Conservation (phyloP, 2,888 invertebrate genomes). For the Sesia bembeciformis region DNA sequence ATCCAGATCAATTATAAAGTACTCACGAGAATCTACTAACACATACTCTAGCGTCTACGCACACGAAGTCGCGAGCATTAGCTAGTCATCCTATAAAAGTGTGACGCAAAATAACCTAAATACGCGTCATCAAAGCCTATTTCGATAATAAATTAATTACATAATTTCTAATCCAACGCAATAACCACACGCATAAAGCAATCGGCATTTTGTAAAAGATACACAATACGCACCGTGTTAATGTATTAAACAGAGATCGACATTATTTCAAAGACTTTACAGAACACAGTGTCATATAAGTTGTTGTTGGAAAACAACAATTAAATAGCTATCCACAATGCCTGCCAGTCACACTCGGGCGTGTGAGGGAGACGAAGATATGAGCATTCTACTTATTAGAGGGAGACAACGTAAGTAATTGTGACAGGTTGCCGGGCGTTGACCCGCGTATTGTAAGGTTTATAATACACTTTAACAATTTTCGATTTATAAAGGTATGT, state of each 20-base stretch:
- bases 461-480: conserved; percentile 8
- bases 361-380: conserved; percentile 17
- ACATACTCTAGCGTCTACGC: no score
- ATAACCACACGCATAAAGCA: not conserved
- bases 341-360: conserved; percentile 21
- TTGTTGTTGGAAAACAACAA: conserved; percentile 25
- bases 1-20: no score
- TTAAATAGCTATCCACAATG: conserved; percentile 24
- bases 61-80: no score
- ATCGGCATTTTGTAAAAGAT: not conserved
- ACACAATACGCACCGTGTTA: not conserved
- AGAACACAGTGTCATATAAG: not conserved
- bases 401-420: conserved; percentile 15
- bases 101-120: no score
- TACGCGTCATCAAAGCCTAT: no score
- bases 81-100: no score
- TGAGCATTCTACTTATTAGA: conserved; percentile 9
- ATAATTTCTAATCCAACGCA: not conserved
- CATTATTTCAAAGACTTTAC: not conserved
- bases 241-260: not conserved
- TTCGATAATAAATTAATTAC: no score
- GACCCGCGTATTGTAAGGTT: conserved; percentile 21
- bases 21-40: no score
- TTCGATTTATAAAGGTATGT: conserved; percentile 8
- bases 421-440: conserved; percentile 34